Conservation (phyloP, 2,888 invertebrate species). For the Byasa hedistus region DNA sequence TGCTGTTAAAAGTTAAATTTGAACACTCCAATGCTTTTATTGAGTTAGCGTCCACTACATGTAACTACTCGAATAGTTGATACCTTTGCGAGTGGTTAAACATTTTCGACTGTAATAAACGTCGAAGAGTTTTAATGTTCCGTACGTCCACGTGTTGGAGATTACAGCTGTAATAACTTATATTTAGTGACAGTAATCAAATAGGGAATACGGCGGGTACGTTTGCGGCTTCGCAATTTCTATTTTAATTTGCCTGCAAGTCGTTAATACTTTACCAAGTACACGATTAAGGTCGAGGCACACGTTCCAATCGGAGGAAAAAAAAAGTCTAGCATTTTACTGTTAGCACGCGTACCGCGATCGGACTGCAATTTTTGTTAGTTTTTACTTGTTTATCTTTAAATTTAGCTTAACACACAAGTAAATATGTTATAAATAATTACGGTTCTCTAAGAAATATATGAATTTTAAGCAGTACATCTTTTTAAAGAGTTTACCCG, state of each 20-base stretch:
- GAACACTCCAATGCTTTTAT: too few species aligned
- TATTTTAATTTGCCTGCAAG: constrained; percentile 38
- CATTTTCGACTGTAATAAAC: neutral
- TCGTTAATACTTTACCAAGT: constrained; percentile 30
- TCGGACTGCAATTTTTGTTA: neutral
- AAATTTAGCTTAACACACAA: neutral
- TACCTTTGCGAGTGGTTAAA: too few species aligned
- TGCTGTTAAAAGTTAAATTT: too few species aligned
- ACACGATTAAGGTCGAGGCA: constrained; percentile 30
- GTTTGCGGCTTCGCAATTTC: constrained; percentile 46
- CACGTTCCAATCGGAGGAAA: constrained; percentile 14
- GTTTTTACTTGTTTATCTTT: neutral
- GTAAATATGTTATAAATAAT: neutral
- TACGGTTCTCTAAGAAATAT: neutral
- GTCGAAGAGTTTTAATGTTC: neutral
- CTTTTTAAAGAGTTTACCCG: too few species aligned
- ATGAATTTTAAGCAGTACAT: neutral
- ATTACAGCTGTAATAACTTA: constrained; percentile 34
- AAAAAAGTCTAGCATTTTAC: constrained; percentile 17
- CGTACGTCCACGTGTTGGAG: constrained; percentile 37
- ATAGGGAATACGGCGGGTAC: constrained; percentile 47
- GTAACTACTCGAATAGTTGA: too few species aligned
- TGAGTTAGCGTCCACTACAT: too few species aligned
- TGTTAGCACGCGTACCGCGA: neutral
- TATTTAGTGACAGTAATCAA: constrained; percentile 48